A percentile compares a stretch with the other conserved stretches of the same genome.
Evolutionary conservation across 2,888 invertebrate genomes (phyloP).

Genomic region (Noctuana brunneofusca): DNA sequence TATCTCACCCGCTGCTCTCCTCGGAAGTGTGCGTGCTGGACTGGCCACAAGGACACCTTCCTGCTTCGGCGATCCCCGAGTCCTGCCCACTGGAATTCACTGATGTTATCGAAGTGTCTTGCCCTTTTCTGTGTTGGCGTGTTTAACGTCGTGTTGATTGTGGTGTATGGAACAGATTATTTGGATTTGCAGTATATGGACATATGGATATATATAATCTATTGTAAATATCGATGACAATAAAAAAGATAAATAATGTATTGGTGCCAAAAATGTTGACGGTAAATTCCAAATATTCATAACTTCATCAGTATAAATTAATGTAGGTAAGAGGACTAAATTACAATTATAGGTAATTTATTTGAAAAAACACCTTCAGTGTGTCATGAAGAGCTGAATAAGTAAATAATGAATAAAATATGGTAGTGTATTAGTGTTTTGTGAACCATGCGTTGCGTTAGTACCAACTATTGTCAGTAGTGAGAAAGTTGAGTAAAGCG

Average conservation of each 20-base stretch:
- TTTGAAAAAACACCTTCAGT: too few relatives aligned
- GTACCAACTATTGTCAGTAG: constrained; percentile 7
- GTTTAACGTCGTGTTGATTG: constrained; percentile 37
- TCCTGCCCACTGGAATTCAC: constrained; percentile 92
- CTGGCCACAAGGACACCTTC: constrained; percentile 85
- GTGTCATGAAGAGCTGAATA: too few relatives aligned
- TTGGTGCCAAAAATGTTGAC: too few relatives aligned
- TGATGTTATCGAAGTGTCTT: constrained; percentile 90
- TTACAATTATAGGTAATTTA: too few relatives aligned
- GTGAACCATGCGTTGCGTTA: constrained; percentile 10
- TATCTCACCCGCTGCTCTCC: constrained; percentile 87
- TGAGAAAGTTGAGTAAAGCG: constrained; percentile 7
- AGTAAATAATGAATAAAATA: neutral
- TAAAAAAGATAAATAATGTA: too few relatives aligned
- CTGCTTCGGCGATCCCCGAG: constrained; percentile 86
- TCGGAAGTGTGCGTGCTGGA: constrained; percentile 86
- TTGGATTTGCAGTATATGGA: constrained; percentile 11
- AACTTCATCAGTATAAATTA: too few relatives aligned
- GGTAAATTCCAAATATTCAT: too few relatives aligned
- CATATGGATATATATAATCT: neutral
- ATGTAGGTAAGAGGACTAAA: too few relatives aligned
- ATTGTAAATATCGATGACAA: too few relatives aligned
- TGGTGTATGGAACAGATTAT: constrained; percentile 31
- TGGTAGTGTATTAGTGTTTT: constrained; percentile 39
- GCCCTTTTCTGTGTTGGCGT: constrained; percentile 67